A percentile compares a stretch with the other conserved stretches of the same genome.
Conservation (phyloP, 2,888 invertebrate genomes). For the Gymnocheta viridis region DNA sequence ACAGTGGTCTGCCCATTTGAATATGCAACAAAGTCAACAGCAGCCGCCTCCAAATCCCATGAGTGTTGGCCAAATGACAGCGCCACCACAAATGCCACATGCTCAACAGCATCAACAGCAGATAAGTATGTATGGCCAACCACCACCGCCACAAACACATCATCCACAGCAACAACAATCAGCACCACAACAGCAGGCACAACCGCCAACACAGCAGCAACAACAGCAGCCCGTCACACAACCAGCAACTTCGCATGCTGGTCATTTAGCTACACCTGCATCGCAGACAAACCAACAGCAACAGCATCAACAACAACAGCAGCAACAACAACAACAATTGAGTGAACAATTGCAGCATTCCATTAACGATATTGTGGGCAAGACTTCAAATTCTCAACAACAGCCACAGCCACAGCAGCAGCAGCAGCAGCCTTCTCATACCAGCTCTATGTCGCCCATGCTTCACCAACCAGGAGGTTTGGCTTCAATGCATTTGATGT, state of each 20-base stretch:
- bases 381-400: slow-evolving; percentile 76
- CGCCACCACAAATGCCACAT: slow-evolving; percentile 72
- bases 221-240: slow-evolving; percentile 70
- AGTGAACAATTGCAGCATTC: slow-evolving; percentile 82
- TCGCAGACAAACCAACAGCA: slow-evolving; percentile 74
- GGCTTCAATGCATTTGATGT: slow-evolving; percentile 69
- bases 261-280: slow-evolving; percentile 79
- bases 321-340: slow-evolving; percentile 80
- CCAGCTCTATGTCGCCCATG: slow-evolving; percentile 67
- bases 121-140: slow-evolving; percentile 70
- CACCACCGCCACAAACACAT: slow-evolving; percentile 71
- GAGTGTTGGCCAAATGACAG: slow-evolving; percentile 70
- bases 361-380: slow-evolving; percentile 81
- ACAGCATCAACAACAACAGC: slow-evolving; percentile 80
- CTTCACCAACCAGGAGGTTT: slow-evolving; percentile 71
- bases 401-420: slow-evolving; percentile 79
- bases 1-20: slow-evolving; percentile 82
- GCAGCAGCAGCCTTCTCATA: slow-evolving; percentile 72
- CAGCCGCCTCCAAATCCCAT: slow-evolving; percentile 70
- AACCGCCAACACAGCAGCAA: slow-evolving; percentile 25
- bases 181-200: slow-evolving; percentile 67
- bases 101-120: slow-evolving; percentile 75
- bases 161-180: slow-evolving; percentile 68
- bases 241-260: slow-evolving; percentile 75
- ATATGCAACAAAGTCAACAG: slow-evolving; percentile 79